Evolutionary conservation across 1,140 invertebrate genomes (phyloP).

Genomic region (Tetramorium alpestre): DNA sequence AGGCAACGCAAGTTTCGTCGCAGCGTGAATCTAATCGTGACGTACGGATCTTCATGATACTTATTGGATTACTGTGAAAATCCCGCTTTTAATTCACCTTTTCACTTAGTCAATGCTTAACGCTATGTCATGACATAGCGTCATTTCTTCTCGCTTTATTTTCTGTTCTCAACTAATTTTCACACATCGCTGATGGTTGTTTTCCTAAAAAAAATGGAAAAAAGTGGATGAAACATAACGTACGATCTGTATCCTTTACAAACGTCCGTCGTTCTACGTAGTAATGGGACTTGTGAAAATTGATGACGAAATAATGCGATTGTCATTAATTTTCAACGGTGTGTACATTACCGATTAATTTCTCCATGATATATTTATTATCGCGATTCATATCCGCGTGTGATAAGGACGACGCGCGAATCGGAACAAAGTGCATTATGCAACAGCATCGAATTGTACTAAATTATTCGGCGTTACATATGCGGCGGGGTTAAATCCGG

Average conservation of each 20-base stretch:
- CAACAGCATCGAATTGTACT: slow-evolving; percentile 49
- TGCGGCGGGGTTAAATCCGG: slow-evolving; percentile 33
- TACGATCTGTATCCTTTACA: neutral
- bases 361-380: slow-evolving; percentile 38
- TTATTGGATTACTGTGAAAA: slow-evolving; percentile 58
- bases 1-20: slow-evolving; percentile 46
- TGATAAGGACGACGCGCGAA: slow-evolving; percentile 26
- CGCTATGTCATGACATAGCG: neutral
- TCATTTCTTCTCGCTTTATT: neutral
- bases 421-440: slow-evolving; percentile 49
- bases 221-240: neutral
- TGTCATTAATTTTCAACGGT: slow-evolving; percentile 27
- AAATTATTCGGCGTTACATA: slow-evolving; percentile 47
- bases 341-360: slow-evolving; percentile 33
- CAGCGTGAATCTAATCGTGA: slow-evolving; percentile 39
- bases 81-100: slow-evolving; percentile 42
- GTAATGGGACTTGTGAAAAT: slow-evolving; percentile 23
- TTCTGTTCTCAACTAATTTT: neutral
- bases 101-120: slow-evolving; percentile 18
- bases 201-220: neutral
- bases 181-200: neutral
- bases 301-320: slow-evolving; percentile 17
- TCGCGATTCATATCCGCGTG: slow-evolving; percentile 3
- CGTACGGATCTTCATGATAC: slow-evolving; percentile 42
- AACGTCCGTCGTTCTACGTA: neutral